phyloP scores from a whole-genome alignment of 2,888 invertebrate species.

The Phyllotreta cruciferae region DNA sequence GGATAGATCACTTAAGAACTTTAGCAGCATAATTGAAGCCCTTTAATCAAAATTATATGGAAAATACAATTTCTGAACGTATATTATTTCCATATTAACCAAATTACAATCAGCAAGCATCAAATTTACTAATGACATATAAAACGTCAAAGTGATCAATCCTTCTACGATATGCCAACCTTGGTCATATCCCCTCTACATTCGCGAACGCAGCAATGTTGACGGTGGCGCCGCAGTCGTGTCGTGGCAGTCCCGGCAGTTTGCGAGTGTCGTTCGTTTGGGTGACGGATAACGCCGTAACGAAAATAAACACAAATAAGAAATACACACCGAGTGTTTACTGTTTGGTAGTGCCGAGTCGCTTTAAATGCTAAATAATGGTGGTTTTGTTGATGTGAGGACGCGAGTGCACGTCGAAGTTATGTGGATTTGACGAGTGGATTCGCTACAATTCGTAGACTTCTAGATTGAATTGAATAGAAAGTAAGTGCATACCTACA shows the following conservation, averaged over 20 bases:
- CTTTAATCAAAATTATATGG: too few species aligned
- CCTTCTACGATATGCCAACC: too few species aligned
- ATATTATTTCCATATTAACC: too few species aligned
- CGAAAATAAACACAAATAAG: conserved; percentile 30
- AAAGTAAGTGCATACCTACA: conserved; percentile 42
- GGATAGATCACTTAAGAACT: too few species aligned
- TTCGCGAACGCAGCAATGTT: conserved; percentile 37
- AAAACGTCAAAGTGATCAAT: too few species aligned
- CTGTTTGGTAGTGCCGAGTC: conserved; percentile 18
- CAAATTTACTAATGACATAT: too few species aligned
- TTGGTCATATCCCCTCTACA: conserved; percentile 28
- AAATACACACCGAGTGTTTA: conserved; percentile 19
- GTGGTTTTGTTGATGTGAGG: conserved; percentile 25
- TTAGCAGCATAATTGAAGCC: too few species aligned
- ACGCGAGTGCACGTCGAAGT: conserved; percentile 23
- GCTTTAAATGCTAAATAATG: conserved; percentile 30
- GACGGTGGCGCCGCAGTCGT: conserved; percentile 51
- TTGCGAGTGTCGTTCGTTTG: conserved; percentile 35
- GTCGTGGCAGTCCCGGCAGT: conserved; percentile 47
- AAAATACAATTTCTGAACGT: too few species aligned
- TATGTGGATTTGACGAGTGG: conserved; percentile 43
- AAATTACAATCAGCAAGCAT: too few species aligned
- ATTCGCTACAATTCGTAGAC: conserved; percentile 33
- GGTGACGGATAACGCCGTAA: conserved; percentile 28
- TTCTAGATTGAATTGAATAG: conserved; percentile 30